Evolutionary conservation across 2,113 vertebrate genomes (phyloP), one percentile per base, ranked within the genome.

Genomic region (Loxodonta africana): DNA sequence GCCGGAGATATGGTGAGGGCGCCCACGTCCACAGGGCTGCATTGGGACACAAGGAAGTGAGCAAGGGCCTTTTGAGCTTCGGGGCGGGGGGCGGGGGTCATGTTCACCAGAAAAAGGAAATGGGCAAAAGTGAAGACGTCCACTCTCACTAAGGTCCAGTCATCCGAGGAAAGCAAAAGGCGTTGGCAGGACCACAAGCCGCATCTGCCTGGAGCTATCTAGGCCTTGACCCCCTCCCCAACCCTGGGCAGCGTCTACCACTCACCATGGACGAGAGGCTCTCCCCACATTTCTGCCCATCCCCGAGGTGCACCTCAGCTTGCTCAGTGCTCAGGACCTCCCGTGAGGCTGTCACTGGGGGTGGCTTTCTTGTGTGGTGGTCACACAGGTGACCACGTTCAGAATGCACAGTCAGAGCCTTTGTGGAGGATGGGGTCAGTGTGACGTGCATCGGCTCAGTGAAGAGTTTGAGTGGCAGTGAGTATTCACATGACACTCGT

Each of bases 271-370:
- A 33, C 17, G 15, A 60, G 48, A 41, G 51, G n/a, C 53, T 18
- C 4, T 15, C 41, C 26, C 9, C 0, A 0, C 2, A 0, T 2
- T 26, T 18, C 51, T 8, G 0, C 73, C 41, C 1, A 1, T 48
- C 17, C 20, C 26, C 0, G 0, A 62, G 37, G 51, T 2, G 23
- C 33, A 1, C 10, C 6, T 23, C 2, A 20, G 3, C 28, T 0
- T 71, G 14, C 25, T 67, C 15, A 2, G 33, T 1, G 67, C 25
- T n/a, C 21, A 62, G 60, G 60, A 62, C 21, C 4, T 62, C 4
- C 15, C 12, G 11, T 2, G 53, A 14, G 11, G 15, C 8, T 57
- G 53, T 12, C 53, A 57, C 12, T 17, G 53, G 7, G 53, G 12
- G 15, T 57, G 53, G 53, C 53, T 17, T 12, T 57, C 53, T 57